Conservation (phyloP, 2,888 invertebrate species). For the Busseola fusca region DNA sequence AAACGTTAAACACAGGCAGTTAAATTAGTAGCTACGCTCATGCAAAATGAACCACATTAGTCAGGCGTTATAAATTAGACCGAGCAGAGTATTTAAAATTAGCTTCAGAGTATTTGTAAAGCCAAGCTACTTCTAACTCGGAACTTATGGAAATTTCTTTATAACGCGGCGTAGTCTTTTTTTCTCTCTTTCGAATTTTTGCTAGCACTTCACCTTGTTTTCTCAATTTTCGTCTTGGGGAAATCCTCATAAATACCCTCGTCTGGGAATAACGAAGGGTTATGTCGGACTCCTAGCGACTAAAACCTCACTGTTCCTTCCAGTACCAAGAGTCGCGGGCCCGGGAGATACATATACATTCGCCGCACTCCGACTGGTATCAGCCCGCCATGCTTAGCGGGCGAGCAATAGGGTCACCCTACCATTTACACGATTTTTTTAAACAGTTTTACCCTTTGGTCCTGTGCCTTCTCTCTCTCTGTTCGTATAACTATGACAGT, state of each 20-base stretch:
- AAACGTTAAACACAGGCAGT: conserved; percentile 40
- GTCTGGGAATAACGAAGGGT: too few relatives aligned
- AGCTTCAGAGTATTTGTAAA: conserved; percentile 39
- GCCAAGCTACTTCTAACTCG: conserved; percentile 26
- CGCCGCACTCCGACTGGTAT: too few relatives aligned
- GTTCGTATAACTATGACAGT: background rate
- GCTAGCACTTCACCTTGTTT: background rate
- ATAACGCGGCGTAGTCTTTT: too few relatives aligned
- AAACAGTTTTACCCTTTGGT: background rate
- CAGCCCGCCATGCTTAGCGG: too few relatives aligned
- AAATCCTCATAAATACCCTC: too few relatives aligned
- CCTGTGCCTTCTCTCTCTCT: background rate
- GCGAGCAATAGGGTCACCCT: too few relatives aligned
- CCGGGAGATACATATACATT: too few relatives aligned
- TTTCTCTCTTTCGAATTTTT: too few relatives aligned
- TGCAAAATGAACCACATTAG: conserved; percentile 50
- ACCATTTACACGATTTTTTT: background rate
- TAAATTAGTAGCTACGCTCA: conserved; percentile 49
- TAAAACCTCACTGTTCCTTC: too few relatives aligned
- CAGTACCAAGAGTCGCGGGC: too few relatives aligned
- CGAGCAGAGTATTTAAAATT: conserved; percentile 44
- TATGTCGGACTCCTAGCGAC: too few relatives aligned
- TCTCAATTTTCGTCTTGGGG: too few relatives aligned
- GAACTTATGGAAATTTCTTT: conserved; percentile 28
- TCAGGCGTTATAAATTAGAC: conserved; percentile 38